phyloP scores from a whole-genome alignment of 2,888 invertebrate genomes.

The Pyrrhopygopsis socrates region DNA sequence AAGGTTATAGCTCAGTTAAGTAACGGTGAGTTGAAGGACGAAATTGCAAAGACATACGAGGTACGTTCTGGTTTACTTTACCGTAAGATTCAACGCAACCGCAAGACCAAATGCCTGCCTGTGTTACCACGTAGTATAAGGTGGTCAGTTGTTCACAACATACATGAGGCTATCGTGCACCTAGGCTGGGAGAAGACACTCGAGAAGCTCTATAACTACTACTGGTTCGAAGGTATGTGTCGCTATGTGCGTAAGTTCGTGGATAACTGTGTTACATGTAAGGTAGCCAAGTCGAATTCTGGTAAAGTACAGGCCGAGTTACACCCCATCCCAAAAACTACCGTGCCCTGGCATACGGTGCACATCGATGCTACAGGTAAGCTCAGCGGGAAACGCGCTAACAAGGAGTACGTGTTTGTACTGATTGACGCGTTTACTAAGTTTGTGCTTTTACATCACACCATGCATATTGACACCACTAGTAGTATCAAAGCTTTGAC shows the following conservation, averaged over 20 bases:
- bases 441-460: conserved; percentile 6
- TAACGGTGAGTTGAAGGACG: neutral
- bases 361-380: conserved; percentile 60
- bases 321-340: conserved; percentile 77
- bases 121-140: conserved; percentile 47
- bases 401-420: conserved; percentile 68
- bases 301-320: conserved; percentile 77
- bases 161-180: conserved; percentile 67
- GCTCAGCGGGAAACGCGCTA: conserved; percentile 72
- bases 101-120: conserved; percentile 34
- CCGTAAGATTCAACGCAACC: conserved; percentile 53
- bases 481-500: conserved; percentile 65
- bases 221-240: conserved; percentile 58
- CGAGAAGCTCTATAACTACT: conserved; percentile 51
- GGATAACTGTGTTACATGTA: conserved; percentile 70
- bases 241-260: conserved; percentile 44
- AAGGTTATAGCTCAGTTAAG: conserved; percentile 45
- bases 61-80: conserved; percentile 37
- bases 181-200: conserved; percentile 67
- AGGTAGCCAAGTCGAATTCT: conserved; percentile 70
- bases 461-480: conserved; percentile 69
- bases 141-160: conserved; percentile 72
- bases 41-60: conserved; percentile 51
- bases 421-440: conserved; percentile 71
- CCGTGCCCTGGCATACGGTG: conserved; percentile 59